A percentile compares a stretch with the other conserved stretches of the same genome.
Evolutionary conservation across 2,113 vertebrate species (phyloP).

Genomic region (Tupaia tana): DNA sequence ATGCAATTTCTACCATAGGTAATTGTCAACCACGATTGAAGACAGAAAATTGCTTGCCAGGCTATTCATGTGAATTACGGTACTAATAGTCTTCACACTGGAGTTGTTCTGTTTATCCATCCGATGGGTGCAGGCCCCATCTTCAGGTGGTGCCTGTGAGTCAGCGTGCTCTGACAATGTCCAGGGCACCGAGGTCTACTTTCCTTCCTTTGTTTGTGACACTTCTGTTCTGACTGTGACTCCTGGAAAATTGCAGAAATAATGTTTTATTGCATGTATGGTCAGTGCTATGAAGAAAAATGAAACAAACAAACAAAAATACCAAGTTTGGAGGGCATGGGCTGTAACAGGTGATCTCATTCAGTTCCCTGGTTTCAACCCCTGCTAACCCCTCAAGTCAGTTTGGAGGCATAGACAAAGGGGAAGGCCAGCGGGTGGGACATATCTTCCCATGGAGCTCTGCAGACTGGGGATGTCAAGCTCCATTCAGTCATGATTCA

Average conservation of each 20-base stretch:
- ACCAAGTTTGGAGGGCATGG: fast-evolving
- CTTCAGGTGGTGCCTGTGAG: too few species aligned
- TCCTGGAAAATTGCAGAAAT: background rate
- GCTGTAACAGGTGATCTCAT: background rate
- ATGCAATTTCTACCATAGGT: background rate
- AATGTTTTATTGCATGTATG: background rate
- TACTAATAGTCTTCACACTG: too few species aligned
- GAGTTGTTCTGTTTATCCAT: background rate
- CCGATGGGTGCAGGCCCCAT: background rate
- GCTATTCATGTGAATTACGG: fast-evolving
- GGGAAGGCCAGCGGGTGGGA: background rate
- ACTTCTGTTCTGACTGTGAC: background rate
- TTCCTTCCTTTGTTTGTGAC: too few species aligned
- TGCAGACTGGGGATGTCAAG: slow-evolving; percentile 32
- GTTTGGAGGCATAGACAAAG: background rate
- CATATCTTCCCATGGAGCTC: background rate
- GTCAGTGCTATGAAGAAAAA: background rate
- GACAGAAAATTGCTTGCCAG: background rate
- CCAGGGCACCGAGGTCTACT: fast-evolving
- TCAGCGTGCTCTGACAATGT: background rate
- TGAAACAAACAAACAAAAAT: too few species aligned
- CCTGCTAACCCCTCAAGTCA: background rate
- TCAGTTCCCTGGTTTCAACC: background rate
- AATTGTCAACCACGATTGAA: background rate
- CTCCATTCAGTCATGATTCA: slow-evolving; percentile 43